A percentile compares a stretch with the other conserved stretches of the same genome.
Conservation (phyloP, 2,797 vertebrate genomes). For the Lindbergichthys nudifrons region DNA sequence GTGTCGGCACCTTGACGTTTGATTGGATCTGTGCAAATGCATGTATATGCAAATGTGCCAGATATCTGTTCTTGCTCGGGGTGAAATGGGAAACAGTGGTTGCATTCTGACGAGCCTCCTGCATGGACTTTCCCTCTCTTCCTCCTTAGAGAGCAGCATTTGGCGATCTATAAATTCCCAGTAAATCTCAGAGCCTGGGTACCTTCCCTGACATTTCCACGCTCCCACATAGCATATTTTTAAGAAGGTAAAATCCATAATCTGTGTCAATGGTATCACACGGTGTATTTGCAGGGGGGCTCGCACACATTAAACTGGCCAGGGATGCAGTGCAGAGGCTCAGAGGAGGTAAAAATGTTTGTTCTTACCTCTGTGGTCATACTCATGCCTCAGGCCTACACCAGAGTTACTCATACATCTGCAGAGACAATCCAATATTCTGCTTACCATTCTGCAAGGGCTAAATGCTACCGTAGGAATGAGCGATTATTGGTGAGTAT, state of each 20-base stretch:
- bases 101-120: conserved; percentile 77
- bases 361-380: conserved; percentile 81
- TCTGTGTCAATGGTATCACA: conserved; percentile 87
- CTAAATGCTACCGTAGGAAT: conserved; percentile 54
- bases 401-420: conserved; percentile 71
- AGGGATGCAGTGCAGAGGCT: conserved; percentile 74
- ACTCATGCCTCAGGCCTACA: conserved; percentile 68
- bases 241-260: conserved; percentile 87
- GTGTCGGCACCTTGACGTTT: conserved; percentile 84
- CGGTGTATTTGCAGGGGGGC: conserved; percentile 73
- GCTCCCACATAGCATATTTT: conserved; percentile 84
- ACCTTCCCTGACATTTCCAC: conserved; percentile 85
- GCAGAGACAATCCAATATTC: conserved; percentile 73
- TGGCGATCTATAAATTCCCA: conserved; percentile 84
- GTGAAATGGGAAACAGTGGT: conserved; percentile 80
- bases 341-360: conserved; percentile 81
- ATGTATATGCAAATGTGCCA: conserved; percentile 86
- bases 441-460: conserved; percentile 47
- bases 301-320: conserved; percentile 70
- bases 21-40: conserved; percentile 86
- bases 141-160: conserved; percentile 73
- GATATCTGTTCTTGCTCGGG: conserved; percentile 80
- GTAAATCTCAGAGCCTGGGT: conserved; percentile 79
- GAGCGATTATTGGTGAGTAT: conserved; percentile 20
- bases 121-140: conserved; percentile 62